phyloP scores from a whole-genome alignment of 2,888 invertebrate genomes.

The Macaria liturata region DNA sequence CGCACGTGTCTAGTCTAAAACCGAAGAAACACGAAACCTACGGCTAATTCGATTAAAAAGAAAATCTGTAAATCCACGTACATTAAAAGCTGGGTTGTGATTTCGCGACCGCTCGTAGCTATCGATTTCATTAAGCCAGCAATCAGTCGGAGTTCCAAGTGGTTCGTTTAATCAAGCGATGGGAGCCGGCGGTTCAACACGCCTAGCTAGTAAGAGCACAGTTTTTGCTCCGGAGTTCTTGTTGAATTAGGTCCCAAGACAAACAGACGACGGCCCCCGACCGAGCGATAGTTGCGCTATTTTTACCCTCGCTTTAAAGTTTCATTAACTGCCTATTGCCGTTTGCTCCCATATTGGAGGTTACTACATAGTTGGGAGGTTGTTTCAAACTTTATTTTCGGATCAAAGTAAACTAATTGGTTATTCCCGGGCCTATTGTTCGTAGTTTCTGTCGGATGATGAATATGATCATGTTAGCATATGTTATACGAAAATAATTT shows the following conservation, averaged over 20 bases:
- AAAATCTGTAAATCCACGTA: too few relatives aligned
- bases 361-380: too few relatives aligned
- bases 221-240: conserved; percentile 54
- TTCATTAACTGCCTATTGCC: neutral
- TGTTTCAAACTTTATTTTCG: too few relatives aligned
- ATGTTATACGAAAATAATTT: too few relatives aligned
- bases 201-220: conserved; percentile 28
- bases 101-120: conserved; percentile 1
- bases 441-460: too few relatives aligned
- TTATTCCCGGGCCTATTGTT: too few relatives aligned
- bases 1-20: too few relatives aligned
- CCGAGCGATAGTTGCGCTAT: conserved; percentile 4
- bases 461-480: too few relatives aligned
- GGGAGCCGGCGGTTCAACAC: conserved; percentile 33
- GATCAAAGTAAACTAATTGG: too few relatives aligned
- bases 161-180: conserved; percentile 51
- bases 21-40: too few relatives aligned
- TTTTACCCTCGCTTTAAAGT: conserved; percentile 5
- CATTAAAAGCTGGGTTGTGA: conserved; percentile 7
- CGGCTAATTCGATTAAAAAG: too few relatives aligned
- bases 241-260: conserved; percentile 56
- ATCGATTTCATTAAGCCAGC: conserved; percentile 21
- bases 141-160: conserved; percentile 29
- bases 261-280: conserved; percentile 45
- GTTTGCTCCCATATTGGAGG: too few relatives aligned